Evolutionary conservation across 2,797 vertebrate species (phyloP).

Genomic region (Etheostoma nigrum): DNA sequence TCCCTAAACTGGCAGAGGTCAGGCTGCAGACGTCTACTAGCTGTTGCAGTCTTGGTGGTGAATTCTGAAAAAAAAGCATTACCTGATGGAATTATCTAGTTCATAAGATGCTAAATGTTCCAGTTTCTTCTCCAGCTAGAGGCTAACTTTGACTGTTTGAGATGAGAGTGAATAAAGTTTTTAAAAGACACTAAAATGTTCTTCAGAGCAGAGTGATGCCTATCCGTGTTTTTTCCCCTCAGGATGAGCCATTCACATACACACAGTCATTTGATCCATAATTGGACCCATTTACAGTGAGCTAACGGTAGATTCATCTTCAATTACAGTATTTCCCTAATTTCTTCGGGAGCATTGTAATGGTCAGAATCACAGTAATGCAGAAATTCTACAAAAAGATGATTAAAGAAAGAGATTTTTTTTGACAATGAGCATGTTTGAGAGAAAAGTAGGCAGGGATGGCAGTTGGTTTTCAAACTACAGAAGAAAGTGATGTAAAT

Average conservation of each 20-base stretch:
- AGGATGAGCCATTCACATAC: background rate
- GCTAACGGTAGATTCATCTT: background rate
- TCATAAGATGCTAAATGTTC: background rate
- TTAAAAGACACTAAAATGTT: background rate
- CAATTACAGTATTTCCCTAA: background rate
- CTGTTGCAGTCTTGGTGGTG: background rate
- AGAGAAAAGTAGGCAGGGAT: background rate
- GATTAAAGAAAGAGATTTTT: background rate
- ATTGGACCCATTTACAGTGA: background rate
- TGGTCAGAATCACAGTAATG: background rate
- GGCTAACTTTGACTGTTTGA: background rate
- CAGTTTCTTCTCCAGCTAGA: background rate
- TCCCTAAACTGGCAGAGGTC: too few relatives aligned
- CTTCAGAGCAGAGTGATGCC: too few relatives aligned
- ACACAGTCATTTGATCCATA: background rate
- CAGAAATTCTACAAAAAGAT: background rate
- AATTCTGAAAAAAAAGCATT: background rate
- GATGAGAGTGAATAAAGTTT: background rate
- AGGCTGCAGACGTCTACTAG: background rate
- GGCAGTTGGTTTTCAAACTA: background rate
- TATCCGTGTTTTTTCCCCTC: background rate
- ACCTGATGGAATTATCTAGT: background rate
- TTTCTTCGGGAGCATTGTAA: background rate
- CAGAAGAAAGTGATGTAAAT: conserved; percentile 6
- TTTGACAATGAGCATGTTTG: background rate